Conservation (phyloP, 2,113 vertebrate species). For the Oryzias celebensis region DNA sequence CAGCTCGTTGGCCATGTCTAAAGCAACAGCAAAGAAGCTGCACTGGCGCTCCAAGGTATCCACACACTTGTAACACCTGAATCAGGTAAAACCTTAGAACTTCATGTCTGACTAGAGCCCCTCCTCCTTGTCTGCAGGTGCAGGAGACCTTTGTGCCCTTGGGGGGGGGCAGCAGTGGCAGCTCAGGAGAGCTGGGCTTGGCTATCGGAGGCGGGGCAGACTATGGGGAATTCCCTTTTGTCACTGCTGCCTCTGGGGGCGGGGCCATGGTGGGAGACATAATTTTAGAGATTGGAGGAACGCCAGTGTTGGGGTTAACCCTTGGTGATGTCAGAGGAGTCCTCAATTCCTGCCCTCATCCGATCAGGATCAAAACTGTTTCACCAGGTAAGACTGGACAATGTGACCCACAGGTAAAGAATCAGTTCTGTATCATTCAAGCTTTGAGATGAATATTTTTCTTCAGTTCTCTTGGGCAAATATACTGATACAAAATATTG, state of each 20-base stretch:
- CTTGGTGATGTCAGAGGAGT: conserved; percentile 82
- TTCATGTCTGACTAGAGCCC: neutral
- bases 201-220: conserved; percentile 79
- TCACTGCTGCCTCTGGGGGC: conserved; percentile 76
- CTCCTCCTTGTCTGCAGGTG: conserved; percentile 51
- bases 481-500: too few relatives aligned
- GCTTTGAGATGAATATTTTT: too few relatives aligned
- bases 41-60: conserved; percentile 79
- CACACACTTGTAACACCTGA: neutral
- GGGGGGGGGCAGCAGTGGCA: conserved; percentile 64
- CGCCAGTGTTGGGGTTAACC: conserved; percentile 79
- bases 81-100: neutral
- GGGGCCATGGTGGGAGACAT: conserved; percentile 77
- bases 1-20: conserved; percentile 78
- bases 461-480: too few relatives aligned
- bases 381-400: conserved; percentile 67
- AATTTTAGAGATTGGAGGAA: conserved; percentile 80
- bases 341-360: conserved; percentile 80
- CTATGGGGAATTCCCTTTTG: conserved; percentile 81
- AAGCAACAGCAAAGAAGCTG: conserved; percentile 79
- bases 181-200: conserved; percentile 77
- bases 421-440: too few relatives aligned
- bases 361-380: conserved; percentile 81
- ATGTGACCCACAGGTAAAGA: too few relatives aligned
- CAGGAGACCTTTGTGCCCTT: conserved; percentile 81